Conservation (phyloP, 2,888 invertebrate genomes). For the Taphrorychus bicolor region DNA sequence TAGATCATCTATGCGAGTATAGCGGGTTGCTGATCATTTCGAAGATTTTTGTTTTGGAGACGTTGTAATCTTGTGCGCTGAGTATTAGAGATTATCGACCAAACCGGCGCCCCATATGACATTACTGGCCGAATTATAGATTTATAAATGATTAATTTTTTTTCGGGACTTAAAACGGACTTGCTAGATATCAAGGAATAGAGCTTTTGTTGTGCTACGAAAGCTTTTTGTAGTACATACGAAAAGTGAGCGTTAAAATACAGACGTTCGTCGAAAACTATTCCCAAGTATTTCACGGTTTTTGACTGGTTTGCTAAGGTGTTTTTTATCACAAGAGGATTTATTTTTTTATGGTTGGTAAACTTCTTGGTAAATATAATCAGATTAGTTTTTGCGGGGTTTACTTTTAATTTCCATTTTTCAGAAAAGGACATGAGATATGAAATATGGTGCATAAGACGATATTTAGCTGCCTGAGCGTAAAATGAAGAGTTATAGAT, state of each 20-base stretch:
- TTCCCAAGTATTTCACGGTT: neutral
- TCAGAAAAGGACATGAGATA: neutral
- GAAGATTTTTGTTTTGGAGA: neutral
- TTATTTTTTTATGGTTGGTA: neutral
- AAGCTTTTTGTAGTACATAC: neutral
- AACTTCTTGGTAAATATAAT: neutral
- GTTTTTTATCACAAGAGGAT: neutral
- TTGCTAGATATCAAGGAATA: neutral
- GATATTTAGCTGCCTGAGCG: neutral
- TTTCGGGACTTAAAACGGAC: neutral
- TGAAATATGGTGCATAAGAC: neutral
- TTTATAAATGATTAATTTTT: neutral
- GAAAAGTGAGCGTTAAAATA: neutral
- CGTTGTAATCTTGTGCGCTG: neutral
- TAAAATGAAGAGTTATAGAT: neutral
- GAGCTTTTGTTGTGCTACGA: neutral
- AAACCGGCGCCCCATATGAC: neutral
- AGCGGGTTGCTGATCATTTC: neutral
- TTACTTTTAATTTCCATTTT: constrained; percentile 1
- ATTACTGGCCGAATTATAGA: neutral
- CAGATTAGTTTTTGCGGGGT: neutral
- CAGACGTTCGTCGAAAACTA: neutral
- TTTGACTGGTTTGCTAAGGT: neutral
- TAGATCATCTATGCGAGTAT: neutral
- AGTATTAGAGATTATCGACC: neutral